Percentiles rank a stretch among this genome's conserved stretches.
Conservation (phyloP, 2,113 vertebrate species). For the Chaetops frenatus region DNA sequence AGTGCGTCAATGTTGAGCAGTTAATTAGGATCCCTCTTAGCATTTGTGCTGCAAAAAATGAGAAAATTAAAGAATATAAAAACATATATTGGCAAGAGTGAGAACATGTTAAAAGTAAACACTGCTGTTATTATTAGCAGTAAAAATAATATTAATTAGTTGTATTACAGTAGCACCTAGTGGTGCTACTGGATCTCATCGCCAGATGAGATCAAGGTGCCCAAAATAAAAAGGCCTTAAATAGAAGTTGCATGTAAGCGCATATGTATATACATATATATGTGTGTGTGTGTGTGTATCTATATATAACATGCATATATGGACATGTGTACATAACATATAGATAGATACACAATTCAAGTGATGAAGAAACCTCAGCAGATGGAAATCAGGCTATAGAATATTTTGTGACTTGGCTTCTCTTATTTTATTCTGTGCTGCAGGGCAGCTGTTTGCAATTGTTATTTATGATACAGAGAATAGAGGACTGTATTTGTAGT, state of each 20-base stretch:
- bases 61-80: slow-evolving; percentile 9
- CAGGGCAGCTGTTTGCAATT: not conserved
- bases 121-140: not conserved
- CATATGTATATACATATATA: not conserved
- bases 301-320: rapidly evolving
- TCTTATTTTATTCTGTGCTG: not conserved
- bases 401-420: not conserved
- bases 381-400: not conserved
- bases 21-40: slow-evolving; percentile 29
- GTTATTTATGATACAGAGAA: not conserved
- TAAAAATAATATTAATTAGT: slow-evolving; percentile 61
- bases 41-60: not conserved
- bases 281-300: too few relatives aligned
- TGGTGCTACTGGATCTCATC: slow-evolving; percentile 43
- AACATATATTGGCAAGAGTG: not conserved
- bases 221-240: not conserved
- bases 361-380: not conserved
- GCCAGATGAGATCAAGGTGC: not conserved
- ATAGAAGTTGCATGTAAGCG: not conserved
- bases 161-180: slow-evolving; percentile 68
- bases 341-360: not conserved
- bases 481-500: not conserved
- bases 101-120: not conserved
- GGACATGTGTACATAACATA: rapidly evolving
- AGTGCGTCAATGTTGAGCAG: not conserved